Conservation (phyloP, 2,113 vertebrate genomes). For the Gymnorhina tibicen region DNA sequence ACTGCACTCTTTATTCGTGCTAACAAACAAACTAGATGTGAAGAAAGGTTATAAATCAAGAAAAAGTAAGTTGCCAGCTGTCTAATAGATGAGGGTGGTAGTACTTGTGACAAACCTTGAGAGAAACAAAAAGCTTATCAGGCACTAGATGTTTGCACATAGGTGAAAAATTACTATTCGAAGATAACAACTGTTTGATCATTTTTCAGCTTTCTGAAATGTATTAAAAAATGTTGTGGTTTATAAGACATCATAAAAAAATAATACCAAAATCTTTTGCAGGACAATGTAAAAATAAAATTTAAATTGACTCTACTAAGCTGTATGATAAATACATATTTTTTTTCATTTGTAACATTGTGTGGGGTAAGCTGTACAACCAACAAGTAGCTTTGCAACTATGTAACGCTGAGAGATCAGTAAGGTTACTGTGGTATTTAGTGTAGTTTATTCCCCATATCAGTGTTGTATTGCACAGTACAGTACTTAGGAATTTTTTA, state of each 20-base stretch:
- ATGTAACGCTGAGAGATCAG: background rate
- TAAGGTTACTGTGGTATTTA: background rate
- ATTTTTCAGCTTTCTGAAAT: background rate
- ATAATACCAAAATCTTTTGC: background rate
- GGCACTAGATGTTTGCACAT: background rate
- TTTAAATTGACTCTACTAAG: background rate
- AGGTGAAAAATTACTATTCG: background rate
- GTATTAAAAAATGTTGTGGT: background rate
- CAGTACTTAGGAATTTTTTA: background rate
- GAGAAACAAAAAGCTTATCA: background rate
- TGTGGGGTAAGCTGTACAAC: background rate
- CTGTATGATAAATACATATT: background rate
- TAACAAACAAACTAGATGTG: background rate
- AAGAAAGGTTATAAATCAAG: background rate
- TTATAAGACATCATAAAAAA: background rate
- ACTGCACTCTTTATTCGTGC: background rate
- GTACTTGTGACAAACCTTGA: background rate
- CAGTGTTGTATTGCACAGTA: background rate
- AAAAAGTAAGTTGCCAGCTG: background rate
- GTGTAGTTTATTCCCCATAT: background rate
- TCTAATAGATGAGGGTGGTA: background rate
- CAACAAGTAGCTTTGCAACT: background rate
- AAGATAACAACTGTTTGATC: background rate
- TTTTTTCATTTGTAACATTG: background rate
- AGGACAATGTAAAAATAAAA: slow-evolving; percentile 6